Evolutionary conservation across 2,797 vertebrate genomes (phyloP), one percentile per base, ranked within the genome.

Genomic region (Sparidentex hasta): DNA sequence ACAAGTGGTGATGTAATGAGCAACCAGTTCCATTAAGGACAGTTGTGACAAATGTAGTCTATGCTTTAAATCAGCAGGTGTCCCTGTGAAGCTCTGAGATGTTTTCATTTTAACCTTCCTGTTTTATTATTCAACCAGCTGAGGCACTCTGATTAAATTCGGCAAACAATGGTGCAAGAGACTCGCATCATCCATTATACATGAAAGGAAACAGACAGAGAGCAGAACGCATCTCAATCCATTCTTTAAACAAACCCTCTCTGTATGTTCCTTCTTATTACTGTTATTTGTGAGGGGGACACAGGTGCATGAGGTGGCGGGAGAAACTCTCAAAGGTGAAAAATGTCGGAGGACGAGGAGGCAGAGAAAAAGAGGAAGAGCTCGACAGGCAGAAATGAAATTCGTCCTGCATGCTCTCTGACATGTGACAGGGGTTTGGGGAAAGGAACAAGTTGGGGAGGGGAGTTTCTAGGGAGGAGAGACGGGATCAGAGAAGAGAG

Each of bases 91-190:
- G 77, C 74, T 77, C 58, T 21, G 62, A 86, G 74, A 87, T 78
- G 21, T 88, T 83, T 85, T 88, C 56, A 82, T 87, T 82, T 85
- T 69, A 55, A 55, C 63, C 74, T 84, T 78, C 65, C 71, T 83
- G 68, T 80, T 91, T 82, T 80, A 87, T 92, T 89, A 93, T 93
- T 92, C 86, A 91, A 71, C 75, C 88, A 74, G 79, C 81, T 18
- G 50, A 44, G 66, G 71, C 76, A 76, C 76, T 79, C 85, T 87
- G 86, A 92, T 93, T 88, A 86, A 76, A 89, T 89, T 89, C 88
- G 13, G 57, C 80, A 91, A 91, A 92, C 90, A 92, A 91, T 89
- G 82, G 81, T 65, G 77, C 84, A 76, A 84, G 74, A 85, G 85
- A 80, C 85, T 66, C 20, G 1, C 71, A 63, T 70, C 82, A 87